Evolutionary conservation across 2,797 vertebrate genomes (phyloP), one percentile per base, ranked within the genome.

Genomic region (Coranthus polyacanthus): DNA sequence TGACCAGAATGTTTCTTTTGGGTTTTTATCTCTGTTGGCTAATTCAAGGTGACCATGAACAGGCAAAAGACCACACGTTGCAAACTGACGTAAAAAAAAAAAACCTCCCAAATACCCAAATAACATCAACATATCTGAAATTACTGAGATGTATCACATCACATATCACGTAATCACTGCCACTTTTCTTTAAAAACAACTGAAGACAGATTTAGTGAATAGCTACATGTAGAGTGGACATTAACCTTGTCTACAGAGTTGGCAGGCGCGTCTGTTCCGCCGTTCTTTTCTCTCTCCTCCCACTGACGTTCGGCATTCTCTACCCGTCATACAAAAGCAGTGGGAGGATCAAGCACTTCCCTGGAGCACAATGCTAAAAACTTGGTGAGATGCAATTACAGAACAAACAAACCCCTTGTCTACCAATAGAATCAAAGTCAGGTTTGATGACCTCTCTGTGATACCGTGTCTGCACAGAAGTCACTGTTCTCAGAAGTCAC

Each of bases 311-410:
- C 38, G 70, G 61, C 84, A 82, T 58, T 12, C 64, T 8, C 59
- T 15, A 56, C 66, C 41, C 64, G 47, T 75, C 81, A 81, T 72
- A 80, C 12, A 3, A 5, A 37, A 17, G 51, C 3, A 7, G 55
- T 57, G 65, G 50, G 66, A 63, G 65, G 65, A 49, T 36, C 39
- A 76, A 65, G 78, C 73, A 22, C 81, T 74, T 84, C 86, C 75
- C 63, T 38, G 39, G 21, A 54, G 43, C 63, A 55, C 68, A 58
- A 45, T 39, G 47, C 59, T 58, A 37, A 50, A 68, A 71, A 77
- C 53, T 13, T 50, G 43, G 46, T 57, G 68, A 63, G 68, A 53
- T 51, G 24, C 42, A 52, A 49, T 53, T 38, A 67, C 6, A 52
- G 45, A 66, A 77, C 63, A 78, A 79, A 72, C 68, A 73, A 53